Base-by-base conservation (phyloP, 2,888 invertebrate genomes). In the Aleiodes testaceus region DNA sequence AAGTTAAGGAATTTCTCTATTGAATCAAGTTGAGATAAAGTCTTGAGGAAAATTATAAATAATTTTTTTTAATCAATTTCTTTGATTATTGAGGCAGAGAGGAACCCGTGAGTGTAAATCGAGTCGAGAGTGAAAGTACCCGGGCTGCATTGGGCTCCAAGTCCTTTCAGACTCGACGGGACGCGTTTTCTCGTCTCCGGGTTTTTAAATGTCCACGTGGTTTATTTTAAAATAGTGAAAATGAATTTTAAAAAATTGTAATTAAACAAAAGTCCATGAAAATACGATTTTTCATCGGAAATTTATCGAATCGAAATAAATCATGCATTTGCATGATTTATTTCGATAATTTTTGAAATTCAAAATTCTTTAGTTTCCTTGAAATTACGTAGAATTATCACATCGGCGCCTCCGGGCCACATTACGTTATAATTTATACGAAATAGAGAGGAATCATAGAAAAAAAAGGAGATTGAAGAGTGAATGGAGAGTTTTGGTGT, bases 91-190 rank as follows among this genome's bases (percentile, higher is more conserved):
- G 45, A 45, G 63, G 26, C 12, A 12, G 22, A 59, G 59, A 61
- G 22, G 63, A 63, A 22, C n/a, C 45, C 63, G 18, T n/a, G 63
- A 63, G 45, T 59, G 55, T 55, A 22, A 36, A 20, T 22, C 22
- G 77, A 79, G 80, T 80, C 76, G 75, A 81, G 82, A 84, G 85
- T 85, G 85, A 85, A 85, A 85, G 85, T 82, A 79, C 77, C 75
- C 76, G 77, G 78, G 74, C 73, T 71, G 70, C 49, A 70, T 63
- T 71, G 70, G 66, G 63, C 16, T 59, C 66, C 70, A 70, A 36
- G 65, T 66, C 66, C 61, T 71, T 71, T 67, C 64, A 26, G 61
- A 72, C 70, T 64, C 65, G 42, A 30, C 47, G 47, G 12, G 66
- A 45, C 55, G 36, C 44, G 18, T 50, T 71, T 49, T 45, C 63